Evolutionary conservation across 2,888 invertebrate species (phyloP), one percentile per base, ranked within the genome.

Genomic region (Sarcophaga caerulescens): DNA sequence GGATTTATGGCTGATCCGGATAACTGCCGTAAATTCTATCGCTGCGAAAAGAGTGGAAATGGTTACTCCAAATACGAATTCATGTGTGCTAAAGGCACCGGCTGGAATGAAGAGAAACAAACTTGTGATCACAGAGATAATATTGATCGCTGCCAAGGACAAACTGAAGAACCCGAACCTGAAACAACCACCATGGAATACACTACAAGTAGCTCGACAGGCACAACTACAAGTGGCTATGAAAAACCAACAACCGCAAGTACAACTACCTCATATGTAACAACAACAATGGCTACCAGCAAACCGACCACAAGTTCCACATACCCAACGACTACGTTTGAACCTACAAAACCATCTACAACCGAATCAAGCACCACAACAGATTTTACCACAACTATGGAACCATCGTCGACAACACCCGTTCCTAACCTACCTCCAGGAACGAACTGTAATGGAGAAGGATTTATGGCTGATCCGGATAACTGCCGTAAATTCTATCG

Each of bases 1-100:
- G 96, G 96, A 12, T 96, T 95, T 89, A 95, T 94, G 93, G 94
- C 95, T 0, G 94, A 95, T 90, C 94, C 94, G 1, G 93, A 94
- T 69, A 94, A 95, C 87, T 95, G 95, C 86, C 93, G 92, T 12
- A 95, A 94, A 88, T 95, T 95, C 90, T 94, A 94, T 86, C 93
- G 95, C 60, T 95, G 95, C 87, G 95, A 95, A 0, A 92, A 93
- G 73, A 93, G 94, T 84, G 94, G 93, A 0, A 93, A 93, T 35
- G 93, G 93, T 0, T 91, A 89, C 74, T 69, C 86, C 0, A 89
- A 89, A 45, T 87, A 91, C 89, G 95, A 95, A 68, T 96, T 95
- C 89, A 92, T 93, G 77, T 96, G 96, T 89, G 95, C 95, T 0
- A 94, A 94, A 77, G 96, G 95, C 47, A 96, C 96, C 1, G 94